Evolutionary conservation across 1,140 invertebrate genomes (phyloP).

Genomic region (Drosophila sechellia): DNA sequence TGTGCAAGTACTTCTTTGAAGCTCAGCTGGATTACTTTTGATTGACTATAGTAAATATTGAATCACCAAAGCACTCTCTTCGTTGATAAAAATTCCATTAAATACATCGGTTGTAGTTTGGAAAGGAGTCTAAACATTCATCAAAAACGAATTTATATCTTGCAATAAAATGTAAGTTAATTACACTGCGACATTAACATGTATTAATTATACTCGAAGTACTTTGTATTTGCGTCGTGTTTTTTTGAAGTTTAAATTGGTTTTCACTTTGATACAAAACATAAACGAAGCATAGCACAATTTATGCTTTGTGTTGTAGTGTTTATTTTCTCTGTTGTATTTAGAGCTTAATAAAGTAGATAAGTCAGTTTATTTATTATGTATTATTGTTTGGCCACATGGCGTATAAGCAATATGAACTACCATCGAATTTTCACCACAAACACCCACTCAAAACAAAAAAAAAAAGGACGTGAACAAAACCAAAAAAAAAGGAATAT

Average conservation of each 20-base stretch:
- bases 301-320: no score
- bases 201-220: no score
- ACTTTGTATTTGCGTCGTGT: no score
- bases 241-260: no score
- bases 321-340: background rate
- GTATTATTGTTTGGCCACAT: background rate
- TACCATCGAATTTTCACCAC: conserved; percentile 13
- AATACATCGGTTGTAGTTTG: background rate
- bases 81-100: background rate
- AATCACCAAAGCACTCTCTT: no score
- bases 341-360: background rate
- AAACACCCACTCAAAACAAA: conserved; percentile 11
- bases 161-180: no score
- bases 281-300: background rate
- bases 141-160: no score
- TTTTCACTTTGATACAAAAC: conserved; percentile 1
- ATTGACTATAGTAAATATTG: background rate
- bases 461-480: conserved; percentile 10
- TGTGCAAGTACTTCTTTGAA: background rate
- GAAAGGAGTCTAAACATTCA: background rate
- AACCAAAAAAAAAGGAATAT: conserved; percentile 1
- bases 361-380: background rate
- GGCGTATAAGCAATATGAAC: conserved; percentile 18
- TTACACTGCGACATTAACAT: no score
- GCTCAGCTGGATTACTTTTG: background rate